Evolutionary conservation across 2,113 vertebrate species (phyloP).

Genomic region (Calcarius ornatus): DNA sequence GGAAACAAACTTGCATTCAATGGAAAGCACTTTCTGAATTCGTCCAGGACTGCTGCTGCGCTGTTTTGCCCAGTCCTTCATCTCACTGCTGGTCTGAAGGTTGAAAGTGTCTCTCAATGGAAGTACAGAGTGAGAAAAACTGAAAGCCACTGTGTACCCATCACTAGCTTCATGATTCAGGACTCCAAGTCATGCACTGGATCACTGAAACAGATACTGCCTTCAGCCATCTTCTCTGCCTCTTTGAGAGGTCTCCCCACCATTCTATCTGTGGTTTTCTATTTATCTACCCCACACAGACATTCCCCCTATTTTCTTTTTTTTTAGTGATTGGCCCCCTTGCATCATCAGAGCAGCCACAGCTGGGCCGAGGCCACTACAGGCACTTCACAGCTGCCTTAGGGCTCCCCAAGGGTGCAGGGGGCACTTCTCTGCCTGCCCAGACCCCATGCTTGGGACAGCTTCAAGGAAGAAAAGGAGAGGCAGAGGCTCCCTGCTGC

Average conservation of each 20-base stretch:
- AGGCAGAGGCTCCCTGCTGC: neutral
- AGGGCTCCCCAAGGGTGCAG: neutral
- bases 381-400: accelerated
- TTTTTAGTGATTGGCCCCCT: neutral
- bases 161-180: neutral
- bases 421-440: neutral
- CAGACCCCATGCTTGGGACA: neutral
- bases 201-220: neutral
- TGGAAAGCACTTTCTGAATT: neutral
- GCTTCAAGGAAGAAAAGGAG: neutral
- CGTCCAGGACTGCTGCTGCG: neutral
- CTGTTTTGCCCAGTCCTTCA: neutral
- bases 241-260: neutral
- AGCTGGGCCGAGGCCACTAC: neutral
- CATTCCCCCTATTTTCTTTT: neutral
- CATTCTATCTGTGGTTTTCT: neutral
- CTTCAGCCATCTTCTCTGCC: neutral
- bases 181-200: neutral
- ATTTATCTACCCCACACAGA: neutral
- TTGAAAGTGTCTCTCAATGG: neutral
- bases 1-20: neutral
- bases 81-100: neutral
- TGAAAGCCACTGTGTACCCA: neutral
- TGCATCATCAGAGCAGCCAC: neutral
- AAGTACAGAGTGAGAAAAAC: neutral